Base-by-base conservation (phyloP, 1,140 invertebrate species). In the Arctopsyche grandis region DNA sequence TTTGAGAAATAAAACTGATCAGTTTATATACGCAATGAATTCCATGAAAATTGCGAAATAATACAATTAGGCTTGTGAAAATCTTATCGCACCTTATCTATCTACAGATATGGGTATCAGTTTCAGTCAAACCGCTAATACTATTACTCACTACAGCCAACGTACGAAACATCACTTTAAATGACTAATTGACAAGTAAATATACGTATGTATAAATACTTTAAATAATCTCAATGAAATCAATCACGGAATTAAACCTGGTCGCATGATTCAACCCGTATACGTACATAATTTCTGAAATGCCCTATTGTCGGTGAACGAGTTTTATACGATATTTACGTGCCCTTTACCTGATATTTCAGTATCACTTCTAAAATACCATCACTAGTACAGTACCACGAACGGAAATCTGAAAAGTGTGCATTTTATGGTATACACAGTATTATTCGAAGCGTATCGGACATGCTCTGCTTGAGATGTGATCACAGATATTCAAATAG, bases 371-470 rank as follows among this genome's bases (percentile, higher is more conserved):
- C 48, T 5, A 1, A 52, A 52, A 52, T 52, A 52, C 16, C 48
- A 38, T 4, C 3, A 38, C 29, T 7, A 38, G 3, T 7, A 38
- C 29, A 38, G 3, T 4, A 38, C 29, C 7, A 38, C 29, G 7
- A 1, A 38, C 29, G 7, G 29, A 38, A 38, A 1, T 38, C 3
- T 38, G 29, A 38, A 38, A 38, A 38, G n/a, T 38, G 29, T 38
- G 29, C 7, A 38, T 38, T 38, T 38, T 38, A 52, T 16, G 44
- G 16, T 52, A 14, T 52, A 52, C 48, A 52, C 48, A 52, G 12
- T 14, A 52, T 52, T 44, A 21, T 69, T 69, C 66, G 66, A 69
- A 71, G 69, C 69, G 69, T n/a, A 22, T 71, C 69, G 16, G 69
- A 46, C 38, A 48, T 22, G 69, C 69, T 71, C 69, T 21, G 43